Percentiles rank a stretch among this genome's conserved stretches.
Conservation (phyloP, 2,113 vertebrate genomes). For the Pelecanus crispus region DNA sequence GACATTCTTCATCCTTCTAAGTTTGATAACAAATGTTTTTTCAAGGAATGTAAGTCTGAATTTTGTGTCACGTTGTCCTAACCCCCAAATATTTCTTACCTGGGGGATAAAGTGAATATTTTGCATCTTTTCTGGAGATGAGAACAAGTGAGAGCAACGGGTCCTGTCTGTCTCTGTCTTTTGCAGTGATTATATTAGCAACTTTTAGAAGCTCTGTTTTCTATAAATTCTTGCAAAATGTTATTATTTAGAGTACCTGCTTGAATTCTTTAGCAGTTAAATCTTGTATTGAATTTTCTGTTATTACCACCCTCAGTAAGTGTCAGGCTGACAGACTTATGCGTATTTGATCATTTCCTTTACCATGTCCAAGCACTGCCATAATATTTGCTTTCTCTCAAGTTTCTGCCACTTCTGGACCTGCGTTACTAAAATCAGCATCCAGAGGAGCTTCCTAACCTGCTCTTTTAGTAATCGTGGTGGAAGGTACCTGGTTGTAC, state of each 20-base stretch:
- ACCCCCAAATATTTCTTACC: neutral
- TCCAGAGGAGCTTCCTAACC: neutral
- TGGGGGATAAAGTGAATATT: neutral
- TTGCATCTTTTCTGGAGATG: neutral
- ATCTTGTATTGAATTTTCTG: neutral
- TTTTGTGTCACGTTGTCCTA: neutral
- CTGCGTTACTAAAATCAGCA: neutral
- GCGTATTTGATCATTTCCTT: neutral
- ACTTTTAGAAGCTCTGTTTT: neutral
- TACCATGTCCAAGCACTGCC: neutral
- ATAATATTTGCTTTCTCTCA: conserved; percentile 6
- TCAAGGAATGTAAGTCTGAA: neutral
- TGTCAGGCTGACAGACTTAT: neutral
- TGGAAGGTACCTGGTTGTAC: neutral
- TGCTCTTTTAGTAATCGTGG: neutral
- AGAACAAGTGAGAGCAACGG: neutral
- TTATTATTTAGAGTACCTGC: neutral
- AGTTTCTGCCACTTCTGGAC: neutral
- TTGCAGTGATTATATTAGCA: neutral
- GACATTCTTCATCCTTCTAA: neutral
- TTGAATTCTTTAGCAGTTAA: neutral
- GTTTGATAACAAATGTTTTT: neutral
- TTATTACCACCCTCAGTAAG: neutral
- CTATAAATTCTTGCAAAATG: neutral
- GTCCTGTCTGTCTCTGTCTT: neutral